Percentiles rank a stretch among this genome's conserved stretches.
Evolutionary conservation across 2,797 vertebrate species (phyloP).

Genomic region (Etheostoma nigrum): DNA sequence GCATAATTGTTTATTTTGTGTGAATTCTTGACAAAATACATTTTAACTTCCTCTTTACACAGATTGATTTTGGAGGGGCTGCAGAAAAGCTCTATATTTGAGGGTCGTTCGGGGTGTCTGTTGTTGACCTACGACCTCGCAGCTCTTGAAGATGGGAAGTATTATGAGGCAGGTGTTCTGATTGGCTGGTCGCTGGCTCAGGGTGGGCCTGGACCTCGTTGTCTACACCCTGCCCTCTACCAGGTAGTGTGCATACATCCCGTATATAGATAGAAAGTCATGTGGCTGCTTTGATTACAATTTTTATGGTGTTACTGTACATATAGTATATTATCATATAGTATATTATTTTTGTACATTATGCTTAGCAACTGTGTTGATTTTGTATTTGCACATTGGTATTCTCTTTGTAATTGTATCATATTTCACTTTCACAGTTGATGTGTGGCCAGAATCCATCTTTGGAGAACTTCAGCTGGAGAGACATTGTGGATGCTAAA

Average conservation of each 20-base stretch:
- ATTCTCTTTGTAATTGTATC: neutral
- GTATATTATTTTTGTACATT: neutral
- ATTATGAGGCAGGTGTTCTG: conserved; percentile 78
- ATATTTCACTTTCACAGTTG: conserved; percentile 50
- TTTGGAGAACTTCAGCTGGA: conserved; percentile 73
- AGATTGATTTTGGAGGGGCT: conserved; percentile 77
- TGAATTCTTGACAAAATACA: neutral
- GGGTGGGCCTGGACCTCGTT: conserved; percentile 75
- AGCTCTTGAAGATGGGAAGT: conserved; percentile 73
- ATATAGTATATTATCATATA: no score
- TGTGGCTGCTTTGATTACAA: neutral
- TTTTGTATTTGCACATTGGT: neutral
- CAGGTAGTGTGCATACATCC: conserved; percentile 51
- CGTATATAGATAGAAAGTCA: neutral
- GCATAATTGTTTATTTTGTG: no score
- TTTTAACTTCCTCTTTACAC: neutral
- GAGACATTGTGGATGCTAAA: conserved; percentile 69
- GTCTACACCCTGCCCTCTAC: conserved; percentile 76
- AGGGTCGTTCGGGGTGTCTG: conserved; percentile 73
- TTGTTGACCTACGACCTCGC: conserved; percentile 76
- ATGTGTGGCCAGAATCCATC: conserved; percentile 74
- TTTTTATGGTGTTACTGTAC: neutral
- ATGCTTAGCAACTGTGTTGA: neutral
- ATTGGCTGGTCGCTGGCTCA: conserved; percentile 82
- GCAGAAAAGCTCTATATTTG: conserved; percentile 73